These are phyloP conservation scores for Amphipyra berbera DNA, from an alignment of 2,888 invertebrate species.

Conservation along the genomic window DNA sequence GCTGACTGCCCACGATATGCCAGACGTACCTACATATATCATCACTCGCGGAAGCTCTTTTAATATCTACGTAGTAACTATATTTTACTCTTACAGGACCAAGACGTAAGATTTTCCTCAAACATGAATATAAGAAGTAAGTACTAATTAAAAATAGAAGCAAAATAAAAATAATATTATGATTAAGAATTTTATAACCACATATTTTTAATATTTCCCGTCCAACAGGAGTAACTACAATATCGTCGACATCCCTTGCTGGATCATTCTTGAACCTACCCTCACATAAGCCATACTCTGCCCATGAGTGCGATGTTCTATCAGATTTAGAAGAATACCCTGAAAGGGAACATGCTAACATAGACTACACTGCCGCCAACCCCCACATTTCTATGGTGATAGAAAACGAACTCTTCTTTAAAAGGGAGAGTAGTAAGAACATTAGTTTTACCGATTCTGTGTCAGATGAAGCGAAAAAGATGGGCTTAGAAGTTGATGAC, in stretches of 20 bases:
- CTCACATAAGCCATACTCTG: slow-evolving; percentile 64
- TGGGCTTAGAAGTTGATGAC: slow-evolving; percentile 1
- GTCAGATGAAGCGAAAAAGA: background rate
- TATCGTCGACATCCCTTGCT: slow-evolving; percentile 71
- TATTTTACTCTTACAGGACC: slow-evolving; percentile 19
- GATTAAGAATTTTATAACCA: no score
- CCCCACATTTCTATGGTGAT: slow-evolving; percentile 40
- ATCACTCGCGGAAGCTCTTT: no score
- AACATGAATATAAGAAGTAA: slow-evolving; percentile 36
- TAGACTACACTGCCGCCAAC: slow-evolving; percentile 56
- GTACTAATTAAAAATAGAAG: slow-evolving; percentile 13
- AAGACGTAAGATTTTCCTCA: slow-evolving; percentile 13
- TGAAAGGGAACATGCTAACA: slow-evolving; percentile 56
- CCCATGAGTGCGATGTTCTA: slow-evolving; percentile 42
- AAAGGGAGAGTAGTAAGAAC: slow-evolving; percentile 4
- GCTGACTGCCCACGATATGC: no score
- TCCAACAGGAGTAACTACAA: slow-evolving; percentile 57
- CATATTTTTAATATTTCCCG: slow-evolving; percentile 1
- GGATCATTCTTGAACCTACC: slow-evolving; percentile 70
- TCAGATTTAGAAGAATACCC: slow-evolving; percentile 51
- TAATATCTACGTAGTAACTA: no score
- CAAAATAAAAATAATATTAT: background rate
- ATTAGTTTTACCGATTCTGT: slow-evolving; percentile 36
- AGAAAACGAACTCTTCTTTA: slow-evolving; percentile 13
- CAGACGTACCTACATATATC: no score